Conservation (phyloP, 2,797 vertebrate genomes). For the Psittacula derbiana region DNA sequence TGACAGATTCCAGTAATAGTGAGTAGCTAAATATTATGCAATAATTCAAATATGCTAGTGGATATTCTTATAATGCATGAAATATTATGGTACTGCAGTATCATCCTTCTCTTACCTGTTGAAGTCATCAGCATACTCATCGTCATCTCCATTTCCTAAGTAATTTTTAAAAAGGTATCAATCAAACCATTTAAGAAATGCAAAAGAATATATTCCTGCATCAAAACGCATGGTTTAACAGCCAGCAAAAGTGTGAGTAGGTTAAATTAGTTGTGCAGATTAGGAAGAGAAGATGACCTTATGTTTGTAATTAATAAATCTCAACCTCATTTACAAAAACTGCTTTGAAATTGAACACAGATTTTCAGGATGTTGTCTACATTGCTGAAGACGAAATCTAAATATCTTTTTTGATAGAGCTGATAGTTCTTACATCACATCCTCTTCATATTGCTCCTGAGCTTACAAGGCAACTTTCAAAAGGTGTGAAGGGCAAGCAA, state of each 20-base stretch:
- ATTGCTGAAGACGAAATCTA: neutral
- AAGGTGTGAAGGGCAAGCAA: neutral
- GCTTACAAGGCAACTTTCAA: neutral
- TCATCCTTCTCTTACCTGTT: slow-evolving; percentile 82
- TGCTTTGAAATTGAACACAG: neutral
- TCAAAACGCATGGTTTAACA: neutral
- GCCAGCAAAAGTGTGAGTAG: neutral
- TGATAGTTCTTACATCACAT: neutral
- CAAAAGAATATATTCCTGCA: neutral
- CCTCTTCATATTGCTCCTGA: neutral
- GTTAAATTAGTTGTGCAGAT: neutral
- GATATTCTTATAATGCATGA: neutral
- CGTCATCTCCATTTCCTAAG: slow-evolving; percentile 81
- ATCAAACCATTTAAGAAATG: neutral
- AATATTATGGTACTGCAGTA: neutral
- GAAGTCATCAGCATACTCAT: slow-evolving; percentile 94
- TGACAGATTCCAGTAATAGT: neutral
- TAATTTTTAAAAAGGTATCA: neutral
- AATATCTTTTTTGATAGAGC: neutral
- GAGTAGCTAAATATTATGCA: neutral
- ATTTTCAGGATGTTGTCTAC: neutral
- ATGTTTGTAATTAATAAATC: neutral
- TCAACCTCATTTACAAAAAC: neutral
- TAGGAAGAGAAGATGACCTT: neutral
- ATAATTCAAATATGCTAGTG: neutral